Base-by-base conservation (phyloP, 2,113 vertebrate genomes). In the Pedetes capensis region DNA sequence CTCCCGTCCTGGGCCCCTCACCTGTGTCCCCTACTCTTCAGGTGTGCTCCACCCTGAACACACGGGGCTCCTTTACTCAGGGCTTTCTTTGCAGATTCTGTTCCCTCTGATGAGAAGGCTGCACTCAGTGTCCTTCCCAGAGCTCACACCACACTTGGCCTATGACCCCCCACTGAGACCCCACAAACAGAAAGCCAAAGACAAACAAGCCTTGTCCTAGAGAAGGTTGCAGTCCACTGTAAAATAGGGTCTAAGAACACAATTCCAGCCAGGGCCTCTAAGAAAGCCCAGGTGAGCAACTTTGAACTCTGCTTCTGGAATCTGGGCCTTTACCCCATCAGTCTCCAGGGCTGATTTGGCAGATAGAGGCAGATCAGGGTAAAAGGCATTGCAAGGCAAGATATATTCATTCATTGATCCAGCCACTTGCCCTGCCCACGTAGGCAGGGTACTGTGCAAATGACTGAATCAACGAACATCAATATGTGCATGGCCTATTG, bases 11-110 rank as follows among this genome's bases (percentile, higher is more conserved):
- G 8, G 10, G 14, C 22, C 23, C 68, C 23, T 0, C 0, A 57
- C 87, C 34, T 42, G 20, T 42, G 27, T 16, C 27, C 37, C 22
- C 75, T 6, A 7, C 55, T 66, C n/a, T 83, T n/a, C 49, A 25
- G 42, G 34, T 22, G 10, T 29, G 20, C 39, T 63, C 49, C 63
- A 37, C 32, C 63, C 63, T 71, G 17, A 82, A 74, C 39, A 34
- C 11, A 76, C n/a, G n/a, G n/a, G n/a, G n/a, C n/a, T n/a, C 34
- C 22, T 66, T 34, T 34, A n/a, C 8, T 14, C 8, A 10, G n/a
- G 34, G 66, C 64, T 85, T 90, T 63, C 39, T 69, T 87, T 79
- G 32, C 61, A 85, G 89, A 29, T 61, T 89, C 72, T 78, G 39
- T 66, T 53, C 44, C 57, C 4, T 47, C 86, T 49, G 34, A 87